A percentile compares a stretch with the other conserved stretches of the same genome.
Evolutionary conservation across 1,140 invertebrate species (phyloP).

Genomic region (Anagrus nilaparvatae): DNA sequence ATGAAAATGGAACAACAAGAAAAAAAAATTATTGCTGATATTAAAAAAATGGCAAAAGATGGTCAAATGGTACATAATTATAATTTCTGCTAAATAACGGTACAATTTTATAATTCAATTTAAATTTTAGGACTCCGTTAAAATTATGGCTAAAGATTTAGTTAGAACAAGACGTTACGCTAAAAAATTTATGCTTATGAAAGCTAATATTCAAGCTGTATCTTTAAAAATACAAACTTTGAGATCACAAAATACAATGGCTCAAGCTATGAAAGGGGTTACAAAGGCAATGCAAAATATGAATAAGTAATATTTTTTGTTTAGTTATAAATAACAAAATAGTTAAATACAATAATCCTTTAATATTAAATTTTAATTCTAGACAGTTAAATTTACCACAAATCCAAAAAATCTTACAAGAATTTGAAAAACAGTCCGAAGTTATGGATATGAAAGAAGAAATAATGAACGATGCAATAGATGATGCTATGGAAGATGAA

Average conservation of each 20-base stretch:
- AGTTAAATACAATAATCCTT: too few relatives aligned
- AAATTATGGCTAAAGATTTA: constrained; percentile 99
- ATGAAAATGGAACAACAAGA: constrained; percentile 97
- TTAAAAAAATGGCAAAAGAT: constrained; percentile 98
- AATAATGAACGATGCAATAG: constrained; percentile 99
- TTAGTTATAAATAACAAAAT: constrained; percentile 1
- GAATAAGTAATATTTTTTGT: constrained; percentile 61
- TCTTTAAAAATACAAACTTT: constrained; percentile 97
- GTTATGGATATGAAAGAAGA: constrained; percentile 99
- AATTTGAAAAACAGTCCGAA: constrained; percentile 99
- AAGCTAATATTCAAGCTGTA: constrained; percentile 98
- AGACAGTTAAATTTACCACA: constrained; percentile 95
- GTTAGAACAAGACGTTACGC: constrained; percentile 91
- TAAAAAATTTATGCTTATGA: constrained; percentile 99
- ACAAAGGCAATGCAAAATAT: constrained; percentile 97
- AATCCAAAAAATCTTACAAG: constrained; percentile 97
- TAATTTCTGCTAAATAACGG: constrained; percentile 6
- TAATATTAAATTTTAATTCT: too few relatives aligned
- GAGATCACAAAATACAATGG: constrained; percentile 98
- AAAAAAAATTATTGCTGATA: constrained; percentile 96
- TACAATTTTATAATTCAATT: constrained; percentile 4
- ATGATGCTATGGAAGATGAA: constrained; percentile 98
- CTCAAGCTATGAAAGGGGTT: constrained; percentile 98
- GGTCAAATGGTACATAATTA: constrained; percentile 90
- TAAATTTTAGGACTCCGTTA: constrained; percentile 83